Evolutionary conservation across 2,113 vertebrate genomes (phyloP), one percentile per base, ranked within the genome.

Genomic region (Suricata suricatta): DNA sequence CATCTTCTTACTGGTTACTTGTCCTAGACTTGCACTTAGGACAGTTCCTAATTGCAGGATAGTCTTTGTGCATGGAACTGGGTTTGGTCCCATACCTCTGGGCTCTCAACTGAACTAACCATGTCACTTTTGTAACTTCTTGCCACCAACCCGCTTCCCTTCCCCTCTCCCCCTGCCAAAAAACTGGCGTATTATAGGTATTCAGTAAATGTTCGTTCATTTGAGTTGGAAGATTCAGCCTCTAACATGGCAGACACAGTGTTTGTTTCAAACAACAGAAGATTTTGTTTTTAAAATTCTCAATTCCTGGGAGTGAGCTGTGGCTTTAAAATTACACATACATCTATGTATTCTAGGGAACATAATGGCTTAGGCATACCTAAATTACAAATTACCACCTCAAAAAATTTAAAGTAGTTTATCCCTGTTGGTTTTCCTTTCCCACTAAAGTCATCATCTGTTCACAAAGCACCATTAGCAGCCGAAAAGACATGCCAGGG

Each of bases 401-500:
- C 66, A 83, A 84, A 91, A 91, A 95, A 81, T 80, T 85, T 95
- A 72, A 85, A 63, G 54, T 74, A 81, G 85, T 92, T 90, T 90
- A 84, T 97, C 74, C 83, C 94, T 80, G 68, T 96, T 95, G 93
- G 87, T 97, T 98, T 97, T 88, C n/a, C 23, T 96, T 86, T 88
- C 19, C 93, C 79, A n/a, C 52, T 96, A 80, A 98, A 97, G 50
- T 79, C 93, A 93, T 98, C 89, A 96, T 98, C 97, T 98, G 96
- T 93, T 94, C 25, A 50, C 41, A 27, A 96, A 96, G 47, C 82
- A 95, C 94, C 92, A 81, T 76, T 79, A 97, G 60, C 68, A 35
- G 69, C 12, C 6, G 57, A 88, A 97, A 98, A 93, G n/a, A 96
- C 84, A 80, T 31, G 86, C 86, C 91, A 98, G 97, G 96, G 93